Evolutionary conservation across 1,140 invertebrate genomes (phyloP), one percentile per base, ranked within the genome.

Genomic region (Bombus consobrinus): DNA sequence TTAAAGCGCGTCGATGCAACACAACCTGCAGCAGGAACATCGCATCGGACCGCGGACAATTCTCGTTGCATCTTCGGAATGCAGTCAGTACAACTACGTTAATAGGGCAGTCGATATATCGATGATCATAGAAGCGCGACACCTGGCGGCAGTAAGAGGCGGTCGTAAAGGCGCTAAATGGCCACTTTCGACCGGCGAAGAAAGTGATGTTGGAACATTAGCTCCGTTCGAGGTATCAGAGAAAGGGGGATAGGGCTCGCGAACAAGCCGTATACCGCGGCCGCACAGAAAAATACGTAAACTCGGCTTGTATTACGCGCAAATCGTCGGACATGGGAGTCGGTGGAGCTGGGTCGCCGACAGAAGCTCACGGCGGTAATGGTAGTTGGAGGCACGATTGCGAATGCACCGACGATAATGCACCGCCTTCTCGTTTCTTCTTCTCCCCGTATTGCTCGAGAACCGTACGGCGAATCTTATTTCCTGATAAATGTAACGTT

Each of bases 121-220:
- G 37, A 78, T 72, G 77, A 68, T 78, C 81, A 34, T 72, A 66
- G 66, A 68, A 77, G 57, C 47, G 86, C 76, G 28, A 47, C 64
- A 37, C 71, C 76, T 72, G 68, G 59, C 34, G 28, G 1, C 22
- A 18, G 78, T 12, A n/a, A n/a, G 10, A 39, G 62, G 77, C 28
- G 57, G 88, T 43, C 68, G 57, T 88, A 86, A 81, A 89, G 80
- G 74, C 80, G 88, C 41, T 89, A 90, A 90, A 81, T 69, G 75
- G 77, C 41, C 72, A 87, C 80, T 83, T 81, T 87, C 85, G 71
- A 72, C 32, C 37, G 0, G 15, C 43, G 62, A 74, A 71, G 85
- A 89, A 84, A 89, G 81, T 57, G 77, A 62, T 74, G 72, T 68
- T 81, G 64, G 77, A 66, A n/a, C 41, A 66, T 53, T 73, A 57